phyloP scores from a whole-genome alignment of 2,113 vertebrate genomes.

The Pelmatolapia mariae region DNA sequence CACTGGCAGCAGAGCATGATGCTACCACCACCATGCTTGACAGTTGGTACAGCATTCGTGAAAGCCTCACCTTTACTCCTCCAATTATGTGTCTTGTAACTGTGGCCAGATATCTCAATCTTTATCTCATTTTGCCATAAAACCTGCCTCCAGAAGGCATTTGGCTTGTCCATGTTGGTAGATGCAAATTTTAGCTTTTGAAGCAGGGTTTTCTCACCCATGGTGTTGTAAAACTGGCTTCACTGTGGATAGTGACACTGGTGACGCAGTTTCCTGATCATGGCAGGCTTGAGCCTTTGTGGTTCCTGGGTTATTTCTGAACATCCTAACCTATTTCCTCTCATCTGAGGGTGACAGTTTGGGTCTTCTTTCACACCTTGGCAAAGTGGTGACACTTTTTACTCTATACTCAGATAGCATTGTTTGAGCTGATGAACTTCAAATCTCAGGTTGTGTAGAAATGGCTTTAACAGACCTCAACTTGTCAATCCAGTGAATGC shows the following conservation, averaged over 20 bases:
- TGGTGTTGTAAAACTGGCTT: neutral
- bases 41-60: neutral
- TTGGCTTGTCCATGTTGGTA: neutral
- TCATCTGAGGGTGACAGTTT: neutral
- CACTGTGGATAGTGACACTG: neutral
- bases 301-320: neutral
- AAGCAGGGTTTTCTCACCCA: neutral
- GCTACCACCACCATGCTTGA: neutral
- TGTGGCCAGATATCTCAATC: neutral
- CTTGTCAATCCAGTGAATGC: neutral
- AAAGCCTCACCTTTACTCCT: neutral
- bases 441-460: neutral
- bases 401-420: neutral
- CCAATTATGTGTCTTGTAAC: neutral
- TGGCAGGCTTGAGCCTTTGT: neutral
- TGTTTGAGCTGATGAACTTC: rapidly evolving
- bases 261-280: neutral
- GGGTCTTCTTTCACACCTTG: neutral
- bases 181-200: neutral
- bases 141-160: neutral
- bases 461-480: neutral
- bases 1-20: neutral
- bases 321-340: neutral
- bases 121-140: neutral
- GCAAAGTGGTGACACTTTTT: neutral